Evolutionary conservation across 2,113 vertebrate species (phyloP), one percentile per base, ranked within the genome.

Genomic region (Hypanus sabinus): DNA sequence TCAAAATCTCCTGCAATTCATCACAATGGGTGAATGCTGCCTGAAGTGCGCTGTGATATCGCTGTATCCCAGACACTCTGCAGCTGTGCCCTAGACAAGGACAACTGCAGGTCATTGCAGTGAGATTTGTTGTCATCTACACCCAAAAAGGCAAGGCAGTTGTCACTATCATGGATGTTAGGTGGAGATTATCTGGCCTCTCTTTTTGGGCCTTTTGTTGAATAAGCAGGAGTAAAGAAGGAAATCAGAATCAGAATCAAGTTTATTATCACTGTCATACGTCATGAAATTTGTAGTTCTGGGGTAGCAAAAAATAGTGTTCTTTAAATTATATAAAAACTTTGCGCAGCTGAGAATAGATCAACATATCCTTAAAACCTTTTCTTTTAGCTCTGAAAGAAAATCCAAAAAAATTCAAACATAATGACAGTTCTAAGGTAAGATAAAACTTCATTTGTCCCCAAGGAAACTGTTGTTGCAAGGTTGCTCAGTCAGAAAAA

Each of bases 51-150:
- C 30, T 90, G 85, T 65, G 62, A 20, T 65, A 68, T 33, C 30
- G 1, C 85, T 30, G 83, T 5, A 10, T 88, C 57, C 24, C 83
- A 65, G 60, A 24, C 85, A 18, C 85, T 90, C 14, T 62, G 16
- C 27, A 20, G 57, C 30, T 90, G 85, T n/a, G 60, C 60, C 30
- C 60, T 33, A n/a, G 30, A 68, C 85, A 90, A 90, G 85, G 85
- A 65, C 85, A n/a, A 62, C 65, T 68, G 65, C 65, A 90, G 85
- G 60, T 90, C 85, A 33, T 65, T 33, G 85, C 85, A 68, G 85
- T 65, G 18, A 65, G 60, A 18, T 36, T 33, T n/a, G 27, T 20
- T 85, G 83, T 88, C 60, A 33, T 18, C 60, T 90, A 30, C 30
- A 65, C 16, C 30, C 57, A 9, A 27, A n/a, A 60, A 65, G 18